These are phyloP conservation scores for Trisateles emortualis DNA, from an alignment of 2,888 invertebrate genomes.

Conservation along the genomic window DNA sequence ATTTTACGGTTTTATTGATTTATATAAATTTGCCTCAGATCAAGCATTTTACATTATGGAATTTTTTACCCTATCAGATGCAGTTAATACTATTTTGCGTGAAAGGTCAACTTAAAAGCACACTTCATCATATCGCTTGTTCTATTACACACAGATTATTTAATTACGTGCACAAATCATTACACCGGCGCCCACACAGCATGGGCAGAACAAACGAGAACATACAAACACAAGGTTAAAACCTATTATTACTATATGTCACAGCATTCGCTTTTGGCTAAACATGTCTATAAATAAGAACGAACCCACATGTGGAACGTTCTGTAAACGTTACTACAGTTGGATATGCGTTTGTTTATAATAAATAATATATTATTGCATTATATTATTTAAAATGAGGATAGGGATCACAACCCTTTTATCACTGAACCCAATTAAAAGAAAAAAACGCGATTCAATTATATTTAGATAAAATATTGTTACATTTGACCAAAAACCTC, in stretches of 20 bases:
- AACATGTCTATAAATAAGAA: slow-evolving; percentile 16
- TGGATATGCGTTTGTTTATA: slow-evolving; percentile 7
- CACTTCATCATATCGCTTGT: background rate
- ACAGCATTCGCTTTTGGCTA: slow-evolving; percentile 23
- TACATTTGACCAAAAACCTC: background rate
- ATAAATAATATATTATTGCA: too few species aligned
- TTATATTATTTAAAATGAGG: slow-evolving; percentile 6
- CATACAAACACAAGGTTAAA: slow-evolving; percentile 6
- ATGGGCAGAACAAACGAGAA: background rate
- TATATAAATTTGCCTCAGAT: slow-evolving; percentile 56
- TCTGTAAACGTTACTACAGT: slow-evolving; percentile 14
- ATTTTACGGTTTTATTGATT: slow-evolving; percentile 51
- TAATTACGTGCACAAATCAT: slow-evolving; percentile 2
- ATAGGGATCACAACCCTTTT: slow-evolving; percentile 25
- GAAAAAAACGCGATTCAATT: slow-evolving; percentile 1
- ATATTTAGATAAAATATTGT: slow-evolving; percentile 10
- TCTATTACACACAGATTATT: background rate
- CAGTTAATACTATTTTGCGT: slow-evolving; percentile 37
- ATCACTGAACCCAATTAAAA: slow-evolving; percentile 19
- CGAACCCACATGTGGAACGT: slow-evolving; percentile 25
- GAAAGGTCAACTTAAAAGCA: slow-evolving; percentile 29
- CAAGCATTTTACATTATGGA: slow-evolving; percentile 46
- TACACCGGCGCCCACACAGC: background rate
- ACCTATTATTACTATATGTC: slow-evolving; percentile 20
- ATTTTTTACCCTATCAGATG: slow-evolving; percentile 28